phyloP scores from a whole-genome alignment of 2,113 vertebrate genomes.

The Sminthopsis crassicaudata region DNA sequence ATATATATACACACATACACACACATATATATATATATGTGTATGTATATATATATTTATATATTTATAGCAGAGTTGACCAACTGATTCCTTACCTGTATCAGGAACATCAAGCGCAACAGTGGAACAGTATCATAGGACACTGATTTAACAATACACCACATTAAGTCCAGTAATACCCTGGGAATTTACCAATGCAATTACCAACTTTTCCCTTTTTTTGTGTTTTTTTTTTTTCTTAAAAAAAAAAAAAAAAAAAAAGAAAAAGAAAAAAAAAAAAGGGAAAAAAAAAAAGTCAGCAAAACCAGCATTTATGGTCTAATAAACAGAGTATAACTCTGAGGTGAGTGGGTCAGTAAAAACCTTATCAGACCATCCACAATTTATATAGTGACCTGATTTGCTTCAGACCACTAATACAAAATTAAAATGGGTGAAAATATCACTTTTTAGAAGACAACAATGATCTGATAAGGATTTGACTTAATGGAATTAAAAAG shows the following conservation, averaged over 20 bases:
- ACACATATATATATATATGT: too few relatives aligned
- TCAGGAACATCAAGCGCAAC: conserved; percentile 88
- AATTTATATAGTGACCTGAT: conserved; percentile 77
- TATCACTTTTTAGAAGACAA: conserved; percentile 77
- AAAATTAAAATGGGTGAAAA: conserved; percentile 77
- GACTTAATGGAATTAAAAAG: conserved; percentile 77
- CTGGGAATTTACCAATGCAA: conserved; percentile 83
- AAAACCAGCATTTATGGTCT: conserved; percentile 84
- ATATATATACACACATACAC: too few relatives aligned
- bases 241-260: conserved; percentile 53
- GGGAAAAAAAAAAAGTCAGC: conserved; percentile 85
- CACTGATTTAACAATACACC: conserved; percentile 85
- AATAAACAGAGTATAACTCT: conserved; percentile 84
- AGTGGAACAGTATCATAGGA: conserved; percentile 84
- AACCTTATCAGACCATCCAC: conserved; percentile 86
- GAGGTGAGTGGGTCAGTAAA: conserved; percentile 82
- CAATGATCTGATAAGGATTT: conserved; percentile 87
- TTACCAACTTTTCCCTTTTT: conserved; percentile 82
- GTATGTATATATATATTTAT: conserved; percentile 18
- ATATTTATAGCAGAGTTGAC: conserved; percentile 80
- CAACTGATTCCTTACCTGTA: conserved; percentile 90
- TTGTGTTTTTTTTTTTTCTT: conserved; percentile 34
- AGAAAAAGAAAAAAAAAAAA: conserved; percentile 81
- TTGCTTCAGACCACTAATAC: conserved; percentile 78
- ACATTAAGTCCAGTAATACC: conserved; percentile 84